Evolutionary conservation across 2,113 vertebrate species (phyloP).

Genomic region (Chionomys nivalis): DNA sequence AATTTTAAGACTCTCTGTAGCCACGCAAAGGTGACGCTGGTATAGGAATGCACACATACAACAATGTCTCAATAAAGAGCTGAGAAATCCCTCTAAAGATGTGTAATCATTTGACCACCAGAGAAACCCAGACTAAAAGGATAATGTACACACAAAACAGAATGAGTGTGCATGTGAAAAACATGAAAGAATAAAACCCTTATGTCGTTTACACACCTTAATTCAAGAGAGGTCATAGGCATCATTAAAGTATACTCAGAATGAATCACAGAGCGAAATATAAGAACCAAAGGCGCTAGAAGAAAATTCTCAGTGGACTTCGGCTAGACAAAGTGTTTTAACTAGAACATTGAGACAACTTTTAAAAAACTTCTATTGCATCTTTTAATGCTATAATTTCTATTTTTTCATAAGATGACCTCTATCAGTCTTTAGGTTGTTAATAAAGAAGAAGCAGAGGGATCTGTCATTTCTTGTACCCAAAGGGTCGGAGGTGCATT

Average conservation of each 20-base stretch:
- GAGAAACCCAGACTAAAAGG: not conserved
- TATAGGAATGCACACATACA: not conserved
- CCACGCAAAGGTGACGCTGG: not conserved
- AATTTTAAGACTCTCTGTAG: conserved; percentile 23
- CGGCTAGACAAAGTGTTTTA: conserved; percentile 49
- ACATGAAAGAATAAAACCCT: not conserved
- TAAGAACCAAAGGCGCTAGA: not conserved
- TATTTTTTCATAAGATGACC: not conserved
- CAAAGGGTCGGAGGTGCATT: not conserved
- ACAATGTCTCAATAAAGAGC: not conserved
- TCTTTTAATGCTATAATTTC: not conserved
- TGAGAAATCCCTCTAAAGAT: not conserved
- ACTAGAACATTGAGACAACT: conserved; percentile 4
- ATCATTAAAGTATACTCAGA: conserved; percentile 31
- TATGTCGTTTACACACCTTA: conserved; percentile 28
- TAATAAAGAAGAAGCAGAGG: not conserved
- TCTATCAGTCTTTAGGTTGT: not conserved
- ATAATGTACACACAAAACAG: conserved; percentile 1
- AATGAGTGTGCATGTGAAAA: not conserved
- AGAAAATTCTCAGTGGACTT: conserved; percentile 17
- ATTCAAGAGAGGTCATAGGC: conserved; percentile 34
- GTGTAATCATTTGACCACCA: conserved; percentile 5
- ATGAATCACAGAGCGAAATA: conserved; percentile 21
- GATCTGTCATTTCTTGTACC: not conserved
- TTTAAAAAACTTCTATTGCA: conserved; percentile 28